phyloP scores from a whole-genome alignment of 2,888 invertebrate species.

The Pasiphila rectangulata region DNA sequence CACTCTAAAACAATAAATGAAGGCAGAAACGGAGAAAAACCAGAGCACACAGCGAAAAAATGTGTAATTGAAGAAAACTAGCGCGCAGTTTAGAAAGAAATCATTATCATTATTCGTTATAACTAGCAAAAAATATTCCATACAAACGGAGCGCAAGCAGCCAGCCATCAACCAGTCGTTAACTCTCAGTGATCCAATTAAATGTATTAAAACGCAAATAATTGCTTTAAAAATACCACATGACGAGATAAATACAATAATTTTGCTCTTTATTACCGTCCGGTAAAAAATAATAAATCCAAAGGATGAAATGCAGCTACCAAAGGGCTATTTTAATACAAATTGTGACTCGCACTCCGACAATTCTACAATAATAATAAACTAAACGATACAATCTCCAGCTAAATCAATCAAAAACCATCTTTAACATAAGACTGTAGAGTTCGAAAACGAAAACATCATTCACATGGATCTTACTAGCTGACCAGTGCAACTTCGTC shows the following conservation, averaged over 20 bases:
- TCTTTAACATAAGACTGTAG: conserved; percentile 25
- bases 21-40: neutral
- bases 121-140: conserved; percentile 26
- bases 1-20: neutral
- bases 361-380: conserved; percentile 77
- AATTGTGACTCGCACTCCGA: conserved; percentile 79
- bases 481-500: too few relatives aligned
- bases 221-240: conserved; percentile 77
- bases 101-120: conserved; percentile 26
- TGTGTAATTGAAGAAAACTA: neutral
- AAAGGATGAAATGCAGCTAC: conserved; percentile 74
- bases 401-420: conserved; percentile 22
- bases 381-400: conserved; percentile 35
- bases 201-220: conserved; percentile 73
- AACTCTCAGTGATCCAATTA: conserved; percentile 75
- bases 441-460: neutral
- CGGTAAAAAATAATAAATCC: conserved; percentile 78
- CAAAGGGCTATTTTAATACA: conserved; percentile 78
- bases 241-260: conserved; percentile 79
- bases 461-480: too few relatives aligned
- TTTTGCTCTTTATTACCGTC: conserved; percentile 72
- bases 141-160: conserved; percentile 43
- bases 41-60: neutral
- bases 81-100: conserved; percentile 14
- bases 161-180: conserved; percentile 55